Base-by-base conservation (phyloP, 2,797 vertebrate species). In the Lerista edwardsae region DNA sequence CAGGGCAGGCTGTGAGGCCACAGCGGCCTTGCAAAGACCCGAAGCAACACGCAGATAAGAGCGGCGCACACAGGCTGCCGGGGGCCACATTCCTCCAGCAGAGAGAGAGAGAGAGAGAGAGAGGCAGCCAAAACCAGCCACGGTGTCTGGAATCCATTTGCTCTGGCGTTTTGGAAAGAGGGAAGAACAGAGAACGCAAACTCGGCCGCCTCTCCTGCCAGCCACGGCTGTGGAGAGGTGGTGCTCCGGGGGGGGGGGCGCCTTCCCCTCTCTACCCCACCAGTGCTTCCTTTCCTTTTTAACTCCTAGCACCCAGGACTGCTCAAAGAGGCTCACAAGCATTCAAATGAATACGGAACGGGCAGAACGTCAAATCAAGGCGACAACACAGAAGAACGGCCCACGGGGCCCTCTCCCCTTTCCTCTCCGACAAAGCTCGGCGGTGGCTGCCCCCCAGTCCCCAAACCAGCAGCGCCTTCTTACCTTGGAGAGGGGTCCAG, bases 401-500 rank as follows among this genome's bases (percentile, higher is more conserved):
- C 4, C 41, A 44, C 41, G 12, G 47, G 47, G 14, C 11, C 6
- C 23, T 17, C 29, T 31, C 57, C 36, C 29, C 3, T 3, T 31
- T 1, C 1, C 62, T 47, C 77, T 39, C 7, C 9, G 21, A 61
- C 6, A 2, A 61, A 23, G 59, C 59, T 23, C 1, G 2, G 39
- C 39, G 1, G 1, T 55, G 9, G 15, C 7, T 27, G 25, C 17
- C 1, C 61, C 39, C 39, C 14, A 12, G 12, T 19, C 19, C 61
- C 61, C 6, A 7, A 61, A 61, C 41, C 4, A 1, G 2, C 61
- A 10, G 1, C 2, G 2, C 29, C 41, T 25, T 89, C 96, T 93
- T 96, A 99, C 98, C 98, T 97, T 0, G 95, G 96, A 0, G 98
- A 97, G 4, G 96, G 97, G 85, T 98, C 97, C 82, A 99, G 94